phyloP scores from a whole-genome alignment of 2,888 invertebrate species.

The Danaus chrysippus region DNA sequence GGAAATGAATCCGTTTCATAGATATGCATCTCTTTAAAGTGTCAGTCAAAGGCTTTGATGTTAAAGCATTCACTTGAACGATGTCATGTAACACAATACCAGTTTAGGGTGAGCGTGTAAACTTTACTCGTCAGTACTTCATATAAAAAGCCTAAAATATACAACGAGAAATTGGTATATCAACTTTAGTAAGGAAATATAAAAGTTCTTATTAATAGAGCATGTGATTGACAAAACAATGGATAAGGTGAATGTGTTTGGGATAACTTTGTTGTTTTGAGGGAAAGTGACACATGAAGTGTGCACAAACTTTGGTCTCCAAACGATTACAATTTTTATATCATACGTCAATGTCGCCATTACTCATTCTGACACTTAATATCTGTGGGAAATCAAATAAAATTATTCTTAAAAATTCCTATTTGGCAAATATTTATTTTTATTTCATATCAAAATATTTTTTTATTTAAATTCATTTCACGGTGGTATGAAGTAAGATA shows the following conservation, averaged over 20 bases:
- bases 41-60: conserved; percentile 62
- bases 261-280: conserved; percentile 16
- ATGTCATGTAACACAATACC: conserved; percentile 44
- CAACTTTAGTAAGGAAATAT: background rate
- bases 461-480: too few species aligned
- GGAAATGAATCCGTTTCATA: conserved; percentile 29
- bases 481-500: too few species aligned
- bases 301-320: conserved; percentile 15
- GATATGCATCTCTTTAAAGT: conserved; percentile 43
- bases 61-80: conserved; percentile 59
- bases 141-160: background rate
- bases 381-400: conserved; percentile 16
- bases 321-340: conserved; percentile 24
- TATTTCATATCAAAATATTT: too few species aligned
- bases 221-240: background rate
- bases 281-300: conserved; percentile 21
- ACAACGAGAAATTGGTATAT: background rate
- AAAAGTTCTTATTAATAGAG: background rate
- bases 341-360: conserved; percentile 29
- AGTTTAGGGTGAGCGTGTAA: conserved; percentile 26
- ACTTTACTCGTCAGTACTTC: background rate
- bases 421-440: too few species aligned
- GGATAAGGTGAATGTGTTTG: conserved; percentile 17
- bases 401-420: too few species aligned
- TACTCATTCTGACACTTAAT: conserved; percentile 23